A percentile compares a stretch with the other conserved stretches of the same genome.
Evolutionary conservation across 92 coral and sea anemone species (phyloP).

Genomic region (Siderastrea siderea): DNA sequence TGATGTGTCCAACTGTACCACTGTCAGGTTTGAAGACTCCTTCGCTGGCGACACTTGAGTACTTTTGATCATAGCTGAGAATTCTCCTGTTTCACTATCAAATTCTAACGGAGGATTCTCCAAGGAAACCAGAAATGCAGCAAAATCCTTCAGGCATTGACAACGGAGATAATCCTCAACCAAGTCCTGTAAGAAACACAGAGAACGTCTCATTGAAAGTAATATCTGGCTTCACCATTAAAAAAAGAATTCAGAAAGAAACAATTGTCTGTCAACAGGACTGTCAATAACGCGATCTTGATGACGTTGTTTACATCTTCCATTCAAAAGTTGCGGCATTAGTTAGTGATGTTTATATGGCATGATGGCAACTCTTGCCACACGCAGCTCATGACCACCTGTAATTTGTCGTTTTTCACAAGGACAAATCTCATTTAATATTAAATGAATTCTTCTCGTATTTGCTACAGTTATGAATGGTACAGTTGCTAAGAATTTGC

Average conservation of each 20-base stretch:
- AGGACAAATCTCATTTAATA: no score
- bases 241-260: neutral
- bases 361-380: no score
- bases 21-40: conserved; percentile 35
- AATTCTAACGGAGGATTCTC: conserved; percentile 76
- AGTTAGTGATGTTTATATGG: no score
- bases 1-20: conserved; percentile 77
- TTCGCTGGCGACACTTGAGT: conserved; percentile 68
- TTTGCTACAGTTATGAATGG: no score
- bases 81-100: conserved; percentile 74
- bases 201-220: neutral
- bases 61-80: conserved; percentile 72
- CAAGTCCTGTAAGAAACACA: conserved; percentile 48
- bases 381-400: no score
- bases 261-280: no score
- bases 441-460: no score
- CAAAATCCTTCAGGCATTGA: conserved; percentile 76
- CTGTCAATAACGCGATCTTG: no score
- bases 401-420: no score
- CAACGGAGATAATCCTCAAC: conserved; percentile 80
- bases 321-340: no score
- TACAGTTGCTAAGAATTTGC: no score
- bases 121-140: conserved; percentile 74
- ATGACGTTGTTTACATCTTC: no score
- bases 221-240: neutral